A percentile compares a stretch with the other conserved stretches of the same genome.
phyloP scores from a whole-genome alignment of 30 jellyfish, hydroid and myxozoan genomes.

The Cassiopea andromeda region DNA sequence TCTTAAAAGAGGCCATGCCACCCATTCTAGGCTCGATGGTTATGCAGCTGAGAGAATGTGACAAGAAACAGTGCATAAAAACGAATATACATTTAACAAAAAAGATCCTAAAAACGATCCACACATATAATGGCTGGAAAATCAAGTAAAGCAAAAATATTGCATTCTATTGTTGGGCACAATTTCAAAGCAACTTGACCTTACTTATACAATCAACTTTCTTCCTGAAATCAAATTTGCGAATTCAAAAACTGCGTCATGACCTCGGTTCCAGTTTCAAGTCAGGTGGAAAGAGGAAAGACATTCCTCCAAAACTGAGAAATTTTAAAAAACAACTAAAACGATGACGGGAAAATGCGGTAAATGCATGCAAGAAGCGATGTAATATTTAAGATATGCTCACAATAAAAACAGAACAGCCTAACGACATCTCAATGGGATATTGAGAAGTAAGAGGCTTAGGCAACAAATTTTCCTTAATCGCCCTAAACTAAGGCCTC shows the following conservation, averaged over 20 bases:
- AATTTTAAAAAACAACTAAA: constrained; percentile 14
- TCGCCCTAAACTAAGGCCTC: constrained; percentile 57
- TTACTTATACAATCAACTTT: neutral
- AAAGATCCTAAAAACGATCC: too few species aligned
- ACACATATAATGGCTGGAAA: too few species aligned
- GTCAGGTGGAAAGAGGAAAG: constrained; percentile 51
- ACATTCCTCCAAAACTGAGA: constrained; percentile 38
- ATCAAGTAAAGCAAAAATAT: too few species aligned
- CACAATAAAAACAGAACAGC: constrained; percentile 56
- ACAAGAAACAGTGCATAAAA: too few species aligned
- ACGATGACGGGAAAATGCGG: constrained; percentile 50
- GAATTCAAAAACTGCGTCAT: neutral
- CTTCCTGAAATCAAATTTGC: neutral
- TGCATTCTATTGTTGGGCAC: neutral
- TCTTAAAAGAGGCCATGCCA: too few species aligned
- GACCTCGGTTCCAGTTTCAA: constrained; percentile 28
- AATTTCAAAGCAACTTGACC: constrained; percentile 1
- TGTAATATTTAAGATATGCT: constrained; percentile 48
- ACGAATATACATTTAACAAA: too few species aligned
- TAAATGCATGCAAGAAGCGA: constrained; percentile 40
- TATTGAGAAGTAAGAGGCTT: constrained; percentile 52
- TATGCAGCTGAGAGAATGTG: too few species aligned
- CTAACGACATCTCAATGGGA: constrained; percentile 60
- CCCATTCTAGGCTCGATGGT: too few species aligned
- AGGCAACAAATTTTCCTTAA: constrained; percentile 51